Base-by-base conservation (phyloP, 2,888 invertebrate species). In the Protodeltote pygarga region DNA sequence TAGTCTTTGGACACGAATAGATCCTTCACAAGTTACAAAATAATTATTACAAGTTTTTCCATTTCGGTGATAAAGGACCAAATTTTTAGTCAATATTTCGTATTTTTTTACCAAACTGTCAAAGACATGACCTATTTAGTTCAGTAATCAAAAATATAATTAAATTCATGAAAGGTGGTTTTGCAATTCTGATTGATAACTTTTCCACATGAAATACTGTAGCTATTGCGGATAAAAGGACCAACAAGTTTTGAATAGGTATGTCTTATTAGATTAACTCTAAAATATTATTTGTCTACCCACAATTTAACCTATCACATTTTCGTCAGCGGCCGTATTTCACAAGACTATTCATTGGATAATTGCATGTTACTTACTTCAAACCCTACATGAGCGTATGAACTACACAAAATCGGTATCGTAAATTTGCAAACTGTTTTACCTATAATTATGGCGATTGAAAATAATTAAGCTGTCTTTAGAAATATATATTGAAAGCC, bases 381-480 rank as follows among this genome's bases (percentile, higher is more conserved):
- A 21, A 41, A 58, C 45, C 40, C 38, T 44, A 41, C 39, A 47
- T 63, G 51, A 45, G 8, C 39, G 45, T 29, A 38, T 40, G 27
- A 37, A 45, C 52, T 55, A 24, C 31, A 34, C 19, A 28, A 57
- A 58, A 59, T 61, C 42, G 53, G 38, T 51, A 33, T 57, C 39
- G 16, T 61, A 51, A 51, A 61, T 57, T 52, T 45, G 31, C 41
- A 37, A 48, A 49, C 42, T 44, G 46, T 63, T 65, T 60, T 53
- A 55, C 58, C 46, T 57, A 33, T 59, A 62, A 68, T 66, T 68
- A 64, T 20, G 38, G 16, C 38, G 38, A 40, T 53, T 48, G 50
- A 59, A 62, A 69, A 73, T 75, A 75, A 77, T 73, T 74, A 69
- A 65, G 62, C 39, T 75, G 77, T 77, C 77, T 58, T 40, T 28